Evolutionary conservation across 1,140 invertebrate genomes (phyloP).

Genomic region (Gryllus bimaculatus): DNA sequence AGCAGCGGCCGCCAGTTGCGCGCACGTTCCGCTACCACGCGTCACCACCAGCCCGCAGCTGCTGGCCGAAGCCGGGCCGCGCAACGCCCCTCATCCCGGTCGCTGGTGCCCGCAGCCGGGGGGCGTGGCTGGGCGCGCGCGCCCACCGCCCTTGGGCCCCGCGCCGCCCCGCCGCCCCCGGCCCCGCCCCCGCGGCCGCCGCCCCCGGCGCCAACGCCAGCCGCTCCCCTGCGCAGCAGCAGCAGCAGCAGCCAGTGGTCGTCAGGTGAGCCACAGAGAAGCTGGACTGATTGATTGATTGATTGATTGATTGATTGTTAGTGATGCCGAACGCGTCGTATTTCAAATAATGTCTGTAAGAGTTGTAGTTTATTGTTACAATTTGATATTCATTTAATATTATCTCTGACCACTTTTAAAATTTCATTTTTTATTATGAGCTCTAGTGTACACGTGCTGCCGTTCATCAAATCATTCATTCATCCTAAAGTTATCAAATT

Average conservation of each 20-base stretch:
- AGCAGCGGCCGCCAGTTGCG: slow-evolving; percentile 19
- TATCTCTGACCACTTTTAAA: too few species aligned
- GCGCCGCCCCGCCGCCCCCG: neutral
- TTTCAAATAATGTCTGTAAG: too few species aligned
- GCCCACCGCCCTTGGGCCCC: neutral
- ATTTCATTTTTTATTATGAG: too few species aligned
- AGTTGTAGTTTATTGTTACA: too few species aligned
- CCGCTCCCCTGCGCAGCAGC: slow-evolving; percentile 10
- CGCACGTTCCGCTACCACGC: slow-evolving; percentile 22
- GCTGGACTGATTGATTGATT: too few species aligned
- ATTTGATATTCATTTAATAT: too few species aligned
- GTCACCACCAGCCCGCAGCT: slow-evolving; percentile 21
- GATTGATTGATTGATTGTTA: too few species aligned
- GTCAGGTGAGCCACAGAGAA: neutral
- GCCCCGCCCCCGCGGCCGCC: neutral
- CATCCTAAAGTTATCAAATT: too few species aligned
- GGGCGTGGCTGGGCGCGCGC: neutral
- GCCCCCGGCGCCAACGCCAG: neutral
- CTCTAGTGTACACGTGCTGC: too few species aligned
- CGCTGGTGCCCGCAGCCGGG: slow-evolving; percentile 10
- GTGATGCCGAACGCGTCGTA: too few species aligned
- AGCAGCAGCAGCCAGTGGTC: slow-evolving; percentile 16
- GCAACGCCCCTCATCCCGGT: slow-evolving; percentile 22
- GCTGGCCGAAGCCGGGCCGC: slow-evolving; percentile 9
- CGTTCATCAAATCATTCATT: too few species aligned